Percentiles rank a stretch among this genome's conserved stretches.
phyloP scores from a whole-genome alignment of 1,140 invertebrate genomes.

The Platyura marginata region DNA sequence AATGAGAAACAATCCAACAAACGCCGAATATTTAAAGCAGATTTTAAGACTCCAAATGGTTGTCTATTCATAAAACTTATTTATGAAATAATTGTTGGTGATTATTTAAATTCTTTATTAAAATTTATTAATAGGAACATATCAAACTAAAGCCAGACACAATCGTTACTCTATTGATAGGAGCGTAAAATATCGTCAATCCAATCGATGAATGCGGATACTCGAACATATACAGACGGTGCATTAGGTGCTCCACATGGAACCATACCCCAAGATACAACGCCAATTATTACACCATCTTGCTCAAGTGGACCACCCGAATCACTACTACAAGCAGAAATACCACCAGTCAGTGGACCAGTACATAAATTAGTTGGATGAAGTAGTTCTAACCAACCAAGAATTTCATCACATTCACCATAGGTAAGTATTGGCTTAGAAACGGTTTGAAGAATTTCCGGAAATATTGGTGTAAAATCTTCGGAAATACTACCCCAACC shows the following conservation, averaged over 20 bases:
- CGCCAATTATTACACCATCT: conserved; percentile 30
- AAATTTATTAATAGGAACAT: no score
- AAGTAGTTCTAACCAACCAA: background rate
- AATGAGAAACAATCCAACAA: no score
- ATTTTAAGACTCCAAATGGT: no score
- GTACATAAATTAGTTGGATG: conserved; percentile 12
- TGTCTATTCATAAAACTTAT: no score
- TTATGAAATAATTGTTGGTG: no score
- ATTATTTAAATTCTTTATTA: no score
- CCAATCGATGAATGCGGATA: conserved; percentile 39
- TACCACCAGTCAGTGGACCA: conserved; percentile 28
- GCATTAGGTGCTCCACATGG: conserved; percentile 42
- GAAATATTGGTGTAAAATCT: conserved; percentile 8
- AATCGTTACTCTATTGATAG: no score
- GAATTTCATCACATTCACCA: background rate
- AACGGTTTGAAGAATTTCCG: conserved; percentile 16
- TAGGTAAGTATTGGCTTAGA: conserved; percentile 15
- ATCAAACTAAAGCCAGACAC: no score
- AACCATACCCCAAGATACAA: conserved; percentile 56
- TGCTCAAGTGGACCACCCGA: conserved; percentile 44
- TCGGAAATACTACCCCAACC: conserved; percentile 17
- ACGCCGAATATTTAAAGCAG: no score
- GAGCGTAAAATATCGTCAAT: conserved; percentile 27
- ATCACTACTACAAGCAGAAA: conserved; percentile 41
- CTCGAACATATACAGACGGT: conserved; percentile 52